Evolutionary conservation across 2,888 invertebrate species (phyloP).

Genomic region (Dicranocentrus wangi): DNA sequence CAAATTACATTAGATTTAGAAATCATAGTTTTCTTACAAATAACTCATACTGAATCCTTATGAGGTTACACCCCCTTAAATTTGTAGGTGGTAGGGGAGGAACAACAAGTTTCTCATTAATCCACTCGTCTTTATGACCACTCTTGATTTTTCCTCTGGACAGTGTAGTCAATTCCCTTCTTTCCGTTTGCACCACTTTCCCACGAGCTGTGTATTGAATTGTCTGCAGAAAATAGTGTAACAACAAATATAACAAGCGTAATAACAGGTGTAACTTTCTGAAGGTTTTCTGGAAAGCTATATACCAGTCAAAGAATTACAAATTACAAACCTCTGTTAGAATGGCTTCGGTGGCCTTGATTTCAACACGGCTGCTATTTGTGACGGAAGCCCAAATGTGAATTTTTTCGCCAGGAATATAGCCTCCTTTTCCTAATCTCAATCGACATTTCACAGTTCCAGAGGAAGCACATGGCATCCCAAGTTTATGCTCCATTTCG

Average conservation of each 20-base stretch:
- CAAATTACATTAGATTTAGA: not conserved
- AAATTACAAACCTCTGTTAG: constrained; percentile 83
- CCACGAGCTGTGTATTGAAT: constrained; percentile 91
- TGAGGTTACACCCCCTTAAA: constrained; percentile 93
- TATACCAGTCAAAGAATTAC: too few relatives aligned
- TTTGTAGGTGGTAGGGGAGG: constrained; percentile 96
- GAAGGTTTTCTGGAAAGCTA: too few relatives aligned
- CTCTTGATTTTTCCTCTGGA: constrained; percentile 87
- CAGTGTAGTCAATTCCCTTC: constrained; percentile 86
- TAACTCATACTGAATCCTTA: constrained; percentile 93
- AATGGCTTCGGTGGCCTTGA: constrained; percentile 89
- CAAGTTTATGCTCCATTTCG: constrained; percentile 92
- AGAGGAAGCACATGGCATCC: constrained; percentile 87
- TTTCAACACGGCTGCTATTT: constrained; percentile 89
- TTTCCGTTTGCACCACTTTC: constrained; percentile 90
- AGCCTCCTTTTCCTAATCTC: constrained; percentile 91
- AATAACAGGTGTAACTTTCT: not conserved
- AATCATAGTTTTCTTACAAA: constrained; percentile 81
- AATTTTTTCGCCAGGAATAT: constrained; percentile 94
- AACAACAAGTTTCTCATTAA: constrained; percentile 90
- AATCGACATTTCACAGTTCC: constrained; percentile 91
- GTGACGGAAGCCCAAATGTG: constrained; percentile 87
- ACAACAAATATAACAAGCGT: not conserved
- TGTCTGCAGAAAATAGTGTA: constrained; percentile 79
- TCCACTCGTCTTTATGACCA: constrained; percentile 88